Percentiles rank a stretch among this genome's conserved stretches.
phyloP scores from a whole-genome alignment of 2,113 vertebrate species.

The Telmatochromis brichardi region DNA sequence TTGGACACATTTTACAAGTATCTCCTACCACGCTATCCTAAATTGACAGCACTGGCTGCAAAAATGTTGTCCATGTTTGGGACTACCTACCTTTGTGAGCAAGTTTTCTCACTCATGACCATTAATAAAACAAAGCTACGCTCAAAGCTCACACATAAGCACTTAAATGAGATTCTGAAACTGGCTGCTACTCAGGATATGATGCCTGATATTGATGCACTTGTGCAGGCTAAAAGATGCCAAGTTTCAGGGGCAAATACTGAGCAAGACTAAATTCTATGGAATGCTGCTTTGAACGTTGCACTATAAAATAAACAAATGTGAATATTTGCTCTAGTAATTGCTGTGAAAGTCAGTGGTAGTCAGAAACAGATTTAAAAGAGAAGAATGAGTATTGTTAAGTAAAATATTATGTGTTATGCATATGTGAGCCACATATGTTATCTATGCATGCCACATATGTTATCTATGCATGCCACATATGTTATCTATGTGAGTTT shows the following conservation, averaged over 20 bases:
- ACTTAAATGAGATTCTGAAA: background rate
- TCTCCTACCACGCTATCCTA: too few species aligned
- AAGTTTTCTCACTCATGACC: background rate
- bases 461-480: background rate
- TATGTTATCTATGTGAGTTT: background rate
- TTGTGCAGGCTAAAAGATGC: background rate
- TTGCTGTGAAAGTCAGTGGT: background rate
- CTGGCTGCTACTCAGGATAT: background rate
- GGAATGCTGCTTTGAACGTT: too few species aligned
- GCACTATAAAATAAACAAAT: too few species aligned
- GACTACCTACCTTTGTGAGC: background rate
- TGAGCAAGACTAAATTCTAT: background rate
- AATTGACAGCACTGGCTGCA: background rate
- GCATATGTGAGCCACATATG: background rate
- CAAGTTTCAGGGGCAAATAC: background rate
- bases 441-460: background rate
- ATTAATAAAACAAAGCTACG: background rate
- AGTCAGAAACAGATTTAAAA: background rate
- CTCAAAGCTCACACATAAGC: background rate
- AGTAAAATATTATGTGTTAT: too few species aligned
- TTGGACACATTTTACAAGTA: background rate
- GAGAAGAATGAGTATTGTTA: too few species aligned
- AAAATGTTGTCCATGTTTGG: too few species aligned
- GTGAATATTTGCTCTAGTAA: too few species aligned
- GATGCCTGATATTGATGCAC: background rate